Base-by-base conservation (phyloP, 2,888 invertebrate species). In the Cantharis nigra region DNA sequence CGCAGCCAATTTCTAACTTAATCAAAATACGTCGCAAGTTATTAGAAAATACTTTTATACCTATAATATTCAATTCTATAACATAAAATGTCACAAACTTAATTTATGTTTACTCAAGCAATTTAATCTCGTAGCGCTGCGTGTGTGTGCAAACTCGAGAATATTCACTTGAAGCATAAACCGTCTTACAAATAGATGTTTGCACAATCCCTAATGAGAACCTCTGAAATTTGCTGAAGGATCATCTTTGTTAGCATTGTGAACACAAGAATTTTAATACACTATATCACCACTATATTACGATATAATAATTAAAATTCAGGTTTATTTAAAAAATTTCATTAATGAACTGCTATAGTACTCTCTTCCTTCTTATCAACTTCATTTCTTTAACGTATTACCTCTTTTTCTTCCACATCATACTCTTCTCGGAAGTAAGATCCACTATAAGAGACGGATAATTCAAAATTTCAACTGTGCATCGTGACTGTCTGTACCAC, bases 51-150 rank as follows among this genome's bases (percentile, higher is more conserved):
- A 49, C 49, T 49, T 49, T 49, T 49, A 49, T 30, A 30, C 28
- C 28, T 30, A 30, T 49, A 49, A 30, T 49, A 49, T 49, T 49
- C 49, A 49, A 49, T 49, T 49, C 49, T 49, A 49, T 49, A 49
- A 49, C 49, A 49, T 49, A 49, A 67, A 67, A 67, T 65, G 64
- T 69, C 26, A 18, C 67, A 16, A 20, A 62, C 67, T 67, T 33
- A 69, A 67, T 49, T 69, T 73, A 49, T 67, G 63, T 73, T 16
- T 72, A 67, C 72, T 28, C 23, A 63, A 71, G 64, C 64, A 71
- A 63, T 71, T 71, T 71, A 71, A 71, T 71, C 71, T 28, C 26
- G 13, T 30, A 71, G 71, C 63, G 63, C 23, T 63, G 16, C 71
- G 71, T 71, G 63, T 71, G 71, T 71, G 71, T 71, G 28, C 63